phyloP scores from a whole-genome alignment of 2,797 vertebrate genomes.

The Mormyrops boulengeri region DNA sequence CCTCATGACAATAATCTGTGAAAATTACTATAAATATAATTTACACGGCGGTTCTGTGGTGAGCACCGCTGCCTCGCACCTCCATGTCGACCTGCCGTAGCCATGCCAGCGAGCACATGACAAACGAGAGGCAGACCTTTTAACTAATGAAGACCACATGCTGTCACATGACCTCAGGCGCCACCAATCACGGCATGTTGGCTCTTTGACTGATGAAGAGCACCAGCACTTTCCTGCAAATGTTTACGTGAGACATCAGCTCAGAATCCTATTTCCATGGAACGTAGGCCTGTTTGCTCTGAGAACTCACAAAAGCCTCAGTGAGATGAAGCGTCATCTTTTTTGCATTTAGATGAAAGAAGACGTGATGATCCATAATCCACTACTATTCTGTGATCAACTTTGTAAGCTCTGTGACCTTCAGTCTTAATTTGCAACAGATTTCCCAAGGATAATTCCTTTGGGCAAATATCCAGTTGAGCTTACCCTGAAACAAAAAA shows the following conservation, averaged over 20 bases:
- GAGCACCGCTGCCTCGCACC: background rate
- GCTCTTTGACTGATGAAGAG: background rate
- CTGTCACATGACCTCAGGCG: background rate
- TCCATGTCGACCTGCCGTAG: background rate
- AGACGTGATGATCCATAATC: background rate
- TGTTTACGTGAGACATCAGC: background rate
- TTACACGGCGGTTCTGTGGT: background rate
- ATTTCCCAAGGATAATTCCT: background rate
- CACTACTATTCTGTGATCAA: background rate
- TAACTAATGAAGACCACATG: background rate
- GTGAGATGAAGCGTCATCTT: background rate
- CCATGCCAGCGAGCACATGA: background rate
- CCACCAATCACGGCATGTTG: background rate
- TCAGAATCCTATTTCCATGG: background rate
- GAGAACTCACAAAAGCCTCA: background rate
- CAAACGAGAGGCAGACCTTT: background rate
- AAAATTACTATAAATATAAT: background rate
- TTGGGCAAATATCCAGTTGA: background rate
- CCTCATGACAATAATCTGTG: background rate
- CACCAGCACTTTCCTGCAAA: background rate
- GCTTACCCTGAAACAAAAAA: background rate
- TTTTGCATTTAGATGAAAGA: background rate
- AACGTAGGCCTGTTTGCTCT: background rate
- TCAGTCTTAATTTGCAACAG: background rate
- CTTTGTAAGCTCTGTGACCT: background rate